Base-by-base conservation (phyloP, 1,140 invertebrate genomes). In the Platyura marginata region DNA sequence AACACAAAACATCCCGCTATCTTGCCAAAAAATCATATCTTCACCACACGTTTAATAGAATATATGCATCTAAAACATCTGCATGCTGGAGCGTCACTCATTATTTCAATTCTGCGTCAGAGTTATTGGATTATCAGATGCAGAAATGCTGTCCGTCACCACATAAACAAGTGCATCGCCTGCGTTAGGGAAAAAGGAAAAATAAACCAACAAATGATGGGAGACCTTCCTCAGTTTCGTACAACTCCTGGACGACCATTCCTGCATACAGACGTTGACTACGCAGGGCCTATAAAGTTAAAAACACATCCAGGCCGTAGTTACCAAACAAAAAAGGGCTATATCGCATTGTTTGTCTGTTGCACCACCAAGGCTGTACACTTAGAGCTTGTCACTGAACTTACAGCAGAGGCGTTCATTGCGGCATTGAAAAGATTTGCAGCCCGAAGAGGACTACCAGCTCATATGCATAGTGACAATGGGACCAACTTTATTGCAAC, bases 211-310 rank as follows among this genome's bases (percentile, higher is more conserved):
- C 51, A 49, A 35, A 11, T 51, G 8, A 63, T 65, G 57, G 56
- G 51, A 11, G 35, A 57, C 40, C 47, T 65, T n/a, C 62, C 63
- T 5, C 20, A 25, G 4, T 34, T 41, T 16, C 39, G 57, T 21
- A 49, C 66, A 2, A 16, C 43, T 16, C 43, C 47, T 15, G 38
- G 51, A 1, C 37, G 43, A 3, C 49, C 60, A 1, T 67, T 67
- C 47, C 15, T 20, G 6, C 47, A 54, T 16, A 44, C 46, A 5
- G 63, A 63, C 2, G 45, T 63, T 1, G 64, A 67, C 48, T 66
- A 48, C 47, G 51, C 54, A 2, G 62, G 64, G 0, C 61, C 62
- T 0, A 51, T 65, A 29, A 15, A 32, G 15, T 50, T 46, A 10
- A 46, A 47, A 40, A 47, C 42, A 13, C 44, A 44, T 37, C 36